These are phyloP conservation scores for Sebastes itinus DNA, from an alignment of 2,797 vertebrate species.

Conservation along the genomic window DNA sequence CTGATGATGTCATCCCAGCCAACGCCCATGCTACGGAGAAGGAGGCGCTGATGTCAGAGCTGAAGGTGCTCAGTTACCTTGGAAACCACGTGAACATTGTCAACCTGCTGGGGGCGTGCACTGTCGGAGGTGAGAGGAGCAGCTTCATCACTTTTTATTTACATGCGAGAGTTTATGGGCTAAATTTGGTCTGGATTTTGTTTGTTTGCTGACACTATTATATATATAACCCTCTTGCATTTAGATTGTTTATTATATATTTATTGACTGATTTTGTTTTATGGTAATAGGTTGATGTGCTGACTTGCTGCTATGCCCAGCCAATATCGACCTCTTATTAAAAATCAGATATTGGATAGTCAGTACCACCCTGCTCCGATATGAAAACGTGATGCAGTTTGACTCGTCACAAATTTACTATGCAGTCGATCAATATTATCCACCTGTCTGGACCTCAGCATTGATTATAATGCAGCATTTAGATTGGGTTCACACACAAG, in stretches of 20 bases:
- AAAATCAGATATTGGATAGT: constrained; percentile 57
- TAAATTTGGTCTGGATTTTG: background rate
- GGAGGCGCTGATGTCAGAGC: constrained; percentile 98
- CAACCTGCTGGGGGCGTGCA: constrained; percentile 96
- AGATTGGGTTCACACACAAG: constrained; percentile 14
- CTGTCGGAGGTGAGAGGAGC: constrained; percentile 88
- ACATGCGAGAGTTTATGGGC: background rate
- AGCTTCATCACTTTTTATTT: background rate
- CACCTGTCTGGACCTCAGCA: constrained; percentile 32
- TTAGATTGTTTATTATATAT: background rate
- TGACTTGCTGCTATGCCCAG: constrained; percentile 5
- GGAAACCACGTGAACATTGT: constrained; percentile 98
- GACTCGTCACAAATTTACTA: constrained; percentile 44
- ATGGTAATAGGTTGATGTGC: background rate
- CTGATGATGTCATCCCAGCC: constrained; percentile 79
- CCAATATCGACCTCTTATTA: constrained; percentile 25
- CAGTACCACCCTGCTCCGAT: background rate
- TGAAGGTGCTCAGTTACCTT: constrained; percentile 97
- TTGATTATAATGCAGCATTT: constrained; percentile 46
- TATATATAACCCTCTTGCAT: background rate
- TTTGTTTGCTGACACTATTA: background rate
- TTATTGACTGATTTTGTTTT: constrained; percentile 13
- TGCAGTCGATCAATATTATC: constrained; percentile 37
- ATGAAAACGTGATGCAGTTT: constrained; percentile 31
- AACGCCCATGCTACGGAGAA: constrained; percentile 95